Evolutionary conservation across 2,113 vertebrate genomes (phyloP).

Genomic region (Larimichthys polyactis): DNA sequence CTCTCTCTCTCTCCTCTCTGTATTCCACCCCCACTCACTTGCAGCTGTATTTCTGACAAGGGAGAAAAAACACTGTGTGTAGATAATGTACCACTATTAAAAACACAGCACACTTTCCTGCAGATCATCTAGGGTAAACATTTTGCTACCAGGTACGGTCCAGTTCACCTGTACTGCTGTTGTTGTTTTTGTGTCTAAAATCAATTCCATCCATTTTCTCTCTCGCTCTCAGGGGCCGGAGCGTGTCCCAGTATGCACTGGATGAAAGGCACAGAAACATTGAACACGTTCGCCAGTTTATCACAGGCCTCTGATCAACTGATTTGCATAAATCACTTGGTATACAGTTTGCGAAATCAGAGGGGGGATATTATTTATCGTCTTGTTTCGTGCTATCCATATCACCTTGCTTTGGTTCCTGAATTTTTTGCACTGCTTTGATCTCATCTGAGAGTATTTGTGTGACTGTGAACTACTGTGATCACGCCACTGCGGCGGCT

Average conservation of each 20-base stretch:
- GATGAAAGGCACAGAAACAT: constrained; percentile 40
- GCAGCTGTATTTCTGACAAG: constrained; percentile 10
- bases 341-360: constrained; percentile 37
- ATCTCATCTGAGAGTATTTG: background rate
- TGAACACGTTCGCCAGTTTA: constrained; percentile 30
- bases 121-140: constrained; percentile 6
- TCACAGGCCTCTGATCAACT: constrained; percentile 18
- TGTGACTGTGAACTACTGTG: background rate
- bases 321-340: constrained; percentile 52
- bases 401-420: constrained; percentile 4
- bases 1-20: background rate
- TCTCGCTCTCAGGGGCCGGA: constrained; percentile 18
- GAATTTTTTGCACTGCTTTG: constrained; percentile 18
- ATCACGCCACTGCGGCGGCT: background rate
- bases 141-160: background rate
- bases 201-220: constrained; percentile 31
- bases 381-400: background rate
- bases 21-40: constrained; percentile 2
- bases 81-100: constrained; percentile 20
- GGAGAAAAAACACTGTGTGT: constrained; percentile 6
- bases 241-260: constrained; percentile 42
- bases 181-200: constrained; percentile 26
- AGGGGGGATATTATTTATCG: constrained; percentile 14
- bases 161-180: constrained; percentile 28
- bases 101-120: constrained; percentile 13